These are phyloP conservation scores for Phymanthus crucifer DNA, from an alignment of 92 coral and sea anemone species.

Conservation along the genomic window DNA sequence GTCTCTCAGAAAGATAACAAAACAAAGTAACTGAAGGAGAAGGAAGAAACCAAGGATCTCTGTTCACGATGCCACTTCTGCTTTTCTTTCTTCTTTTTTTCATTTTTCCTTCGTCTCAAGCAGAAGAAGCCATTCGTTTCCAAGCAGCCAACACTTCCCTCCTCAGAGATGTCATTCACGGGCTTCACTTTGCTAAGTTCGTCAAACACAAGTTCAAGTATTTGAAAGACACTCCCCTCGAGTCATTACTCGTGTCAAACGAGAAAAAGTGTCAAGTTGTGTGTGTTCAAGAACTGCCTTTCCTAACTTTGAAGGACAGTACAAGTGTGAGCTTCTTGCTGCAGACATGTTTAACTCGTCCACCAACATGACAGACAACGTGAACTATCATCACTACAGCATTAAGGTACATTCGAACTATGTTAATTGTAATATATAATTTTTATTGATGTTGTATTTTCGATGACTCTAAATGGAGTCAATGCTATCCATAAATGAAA, in stretches of 20 bases:
- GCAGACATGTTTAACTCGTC: not conserved
- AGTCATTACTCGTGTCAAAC: too few species aligned
- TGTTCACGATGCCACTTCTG: not conserved
- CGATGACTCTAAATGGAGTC: too few species aligned
- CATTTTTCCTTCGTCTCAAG: not conserved
- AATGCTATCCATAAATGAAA: too few species aligned
- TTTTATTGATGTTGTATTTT: too few species aligned
- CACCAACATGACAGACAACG: not conserved
- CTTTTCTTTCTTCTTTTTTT: not conserved
- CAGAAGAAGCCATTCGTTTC: not conserved
- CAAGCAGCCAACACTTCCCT: not conserved
- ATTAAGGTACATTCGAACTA: too few species aligned
- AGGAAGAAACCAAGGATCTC: too few species aligned
- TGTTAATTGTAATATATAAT: too few species aligned
- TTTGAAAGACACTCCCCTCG: too few species aligned
- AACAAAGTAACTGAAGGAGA: too few species aligned
- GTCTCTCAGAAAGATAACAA: too few species aligned
- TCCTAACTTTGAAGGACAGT: not conserved
- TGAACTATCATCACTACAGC: not conserved
- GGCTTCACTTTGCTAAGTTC: not conserved
- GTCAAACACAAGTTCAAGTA: too few species aligned
- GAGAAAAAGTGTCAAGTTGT: too few species aligned
- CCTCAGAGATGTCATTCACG: not conserved
- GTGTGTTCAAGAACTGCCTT: not conserved
- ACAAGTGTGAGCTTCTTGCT: not conserved